phyloP scores from a whole-genome alignment of 2,888 invertebrate species.

The Cheilosia vulpina region DNA sequence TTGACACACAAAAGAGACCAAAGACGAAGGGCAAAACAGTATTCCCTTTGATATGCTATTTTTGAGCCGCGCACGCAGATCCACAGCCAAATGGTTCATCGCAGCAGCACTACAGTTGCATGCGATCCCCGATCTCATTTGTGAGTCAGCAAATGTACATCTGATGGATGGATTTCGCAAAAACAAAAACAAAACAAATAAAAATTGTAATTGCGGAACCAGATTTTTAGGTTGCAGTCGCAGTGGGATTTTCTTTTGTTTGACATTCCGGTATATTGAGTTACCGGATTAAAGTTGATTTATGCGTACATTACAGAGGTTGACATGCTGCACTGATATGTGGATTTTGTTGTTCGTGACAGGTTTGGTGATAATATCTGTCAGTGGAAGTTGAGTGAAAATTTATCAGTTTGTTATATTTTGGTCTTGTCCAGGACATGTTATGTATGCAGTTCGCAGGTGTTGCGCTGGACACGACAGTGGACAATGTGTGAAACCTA shows the following conservation, averaged over 20 bases:
- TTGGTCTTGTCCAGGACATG: constrained; percentile 47
- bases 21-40: constrained; percentile 40
- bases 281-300: constrained; percentile 69
- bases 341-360: constrained; percentile 54
- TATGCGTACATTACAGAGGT: constrained; percentile 63
- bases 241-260: constrained; percentile 53
- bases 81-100: constrained; percentile 19
- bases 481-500: constrained; percentile 49
- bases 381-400: constrained; percentile 59
- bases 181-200: neutral
- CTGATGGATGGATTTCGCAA: constrained; percentile 57
- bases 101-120: constrained; percentile 27
- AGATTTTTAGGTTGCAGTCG: constrained; percentile 20
- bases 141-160: constrained; percentile 61
- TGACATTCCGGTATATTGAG: constrained; percentile 58
- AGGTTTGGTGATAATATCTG: constrained; percentile 71
- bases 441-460: constrained; percentile 54
- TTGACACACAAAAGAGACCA: constrained; percentile 60
- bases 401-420: constrained; percentile 38
- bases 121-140: constrained; percentile 52
- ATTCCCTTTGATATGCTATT: constrained; percentile 55
- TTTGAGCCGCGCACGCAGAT: constrained; percentile 45
- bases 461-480: constrained; percentile 47
- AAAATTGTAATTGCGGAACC: constrained; percentile 60
- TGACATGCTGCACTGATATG: constrained; percentile 68